phyloP scores from a whole-genome alignment of 2,113 vertebrate genomes.

The Nerophis ophidion region DNA sequence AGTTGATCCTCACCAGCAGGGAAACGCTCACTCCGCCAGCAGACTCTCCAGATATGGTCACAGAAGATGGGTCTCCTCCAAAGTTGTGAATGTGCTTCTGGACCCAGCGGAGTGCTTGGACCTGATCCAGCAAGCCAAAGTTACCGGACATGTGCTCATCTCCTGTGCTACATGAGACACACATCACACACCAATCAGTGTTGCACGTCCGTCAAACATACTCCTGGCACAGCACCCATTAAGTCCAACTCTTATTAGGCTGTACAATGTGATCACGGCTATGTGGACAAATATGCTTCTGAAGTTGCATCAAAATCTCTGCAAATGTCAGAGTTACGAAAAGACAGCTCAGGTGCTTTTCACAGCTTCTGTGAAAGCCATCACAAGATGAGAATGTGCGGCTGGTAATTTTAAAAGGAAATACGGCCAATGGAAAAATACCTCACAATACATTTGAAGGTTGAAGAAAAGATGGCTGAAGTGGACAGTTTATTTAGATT shows the following conservation, averaged over 20 bases:
- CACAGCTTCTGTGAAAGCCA: too few relatives aligned
- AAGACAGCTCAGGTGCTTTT: too few relatives aligned
- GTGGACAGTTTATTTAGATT: too few relatives aligned
- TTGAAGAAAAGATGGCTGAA: too few relatives aligned
- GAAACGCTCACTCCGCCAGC: constrained; percentile 82
- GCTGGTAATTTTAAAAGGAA: too few relatives aligned
- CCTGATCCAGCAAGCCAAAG: constrained; percentile 82
- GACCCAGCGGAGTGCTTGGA: constrained; percentile 81
- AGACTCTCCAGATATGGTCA: constrained; percentile 86
- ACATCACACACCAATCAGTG: neutral
- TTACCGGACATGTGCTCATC: constrained; percentile 79
- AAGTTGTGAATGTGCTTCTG: constrained; percentile 83
- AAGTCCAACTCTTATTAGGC: neutral
- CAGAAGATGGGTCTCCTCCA: constrained; percentile 78
- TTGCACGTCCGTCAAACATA: neutral
- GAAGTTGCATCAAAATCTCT: too few relatives aligned
- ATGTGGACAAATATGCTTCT: too few relatives aligned
- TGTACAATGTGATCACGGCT: neutral
- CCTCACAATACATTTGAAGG: too few relatives aligned
- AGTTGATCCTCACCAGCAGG: constrained; percentile 62
- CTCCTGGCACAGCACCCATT: neutral
- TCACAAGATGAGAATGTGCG: too few relatives aligned
- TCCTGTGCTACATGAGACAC: constrained; percentile 73
- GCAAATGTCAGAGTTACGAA: too few relatives aligned
- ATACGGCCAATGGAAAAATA: too few relatives aligned